Conservation (phyloP, 2,797 vertebrate species). For the Poecile montanus region DNA sequence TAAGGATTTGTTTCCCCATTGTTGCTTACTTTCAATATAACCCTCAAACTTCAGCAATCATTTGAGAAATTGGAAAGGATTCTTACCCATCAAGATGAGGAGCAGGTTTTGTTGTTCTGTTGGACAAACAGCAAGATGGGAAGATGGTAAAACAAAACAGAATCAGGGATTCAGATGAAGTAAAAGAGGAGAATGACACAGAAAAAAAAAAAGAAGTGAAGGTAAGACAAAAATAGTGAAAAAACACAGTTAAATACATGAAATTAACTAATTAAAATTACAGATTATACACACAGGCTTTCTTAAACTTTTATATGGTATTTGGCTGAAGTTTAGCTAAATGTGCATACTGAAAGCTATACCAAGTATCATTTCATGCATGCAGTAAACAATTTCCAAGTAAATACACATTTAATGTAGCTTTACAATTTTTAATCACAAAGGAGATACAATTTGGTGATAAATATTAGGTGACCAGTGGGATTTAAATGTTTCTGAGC, state of each 20-base stretch:
- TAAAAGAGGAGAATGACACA: conserved; percentile 72
- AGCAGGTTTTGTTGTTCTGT: conserved; percentile 95
- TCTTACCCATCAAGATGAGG: conserved; percentile 96
- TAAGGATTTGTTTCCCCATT: background rate
- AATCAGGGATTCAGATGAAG: conserved; percentile 72
- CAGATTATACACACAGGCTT: background rate
- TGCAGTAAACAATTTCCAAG: conserved; percentile 27
- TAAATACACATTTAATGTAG: background rate
- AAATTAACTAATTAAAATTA: background rate
- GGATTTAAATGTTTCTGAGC: conserved; percentile 13
- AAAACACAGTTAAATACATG: conserved; percentile 47
- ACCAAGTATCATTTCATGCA: conserved; percentile 22
- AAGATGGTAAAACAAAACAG: conserved; percentile 60
- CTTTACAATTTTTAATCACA: conserved; percentile 8
- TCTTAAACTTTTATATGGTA: background rate
- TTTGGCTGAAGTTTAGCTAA: background rate
- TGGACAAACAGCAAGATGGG: conserved; percentile 72
- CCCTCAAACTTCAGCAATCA: background rate
- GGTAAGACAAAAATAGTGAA: conserved; percentile 71
- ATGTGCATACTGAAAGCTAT: background rate
- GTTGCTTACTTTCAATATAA: background rate
- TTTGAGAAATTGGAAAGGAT: background rate
- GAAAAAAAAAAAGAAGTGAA: conserved; percentile 66
- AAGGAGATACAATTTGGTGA: conserved; percentile 19
- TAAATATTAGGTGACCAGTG: background rate